Evolutionary conservation across 2,113 vertebrate genomes (phyloP).

Genomic region (Hoplias malabaricus): DNA sequence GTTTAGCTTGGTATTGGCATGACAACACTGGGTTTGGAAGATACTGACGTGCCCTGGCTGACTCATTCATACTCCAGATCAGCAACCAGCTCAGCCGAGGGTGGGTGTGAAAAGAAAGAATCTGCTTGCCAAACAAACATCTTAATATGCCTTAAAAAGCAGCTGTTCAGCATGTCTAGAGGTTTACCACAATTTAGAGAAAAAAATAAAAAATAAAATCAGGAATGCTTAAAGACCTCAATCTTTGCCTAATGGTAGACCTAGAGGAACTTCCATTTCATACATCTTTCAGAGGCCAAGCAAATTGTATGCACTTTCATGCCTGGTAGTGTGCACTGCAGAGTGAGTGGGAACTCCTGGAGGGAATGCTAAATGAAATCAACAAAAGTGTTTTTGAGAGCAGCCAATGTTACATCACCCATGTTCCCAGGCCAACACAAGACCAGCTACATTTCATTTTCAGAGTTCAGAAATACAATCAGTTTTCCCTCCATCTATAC

Average conservation of each 20-base stretch:
- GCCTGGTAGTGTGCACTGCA: background rate
- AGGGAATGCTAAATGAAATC: slow-evolving; percentile 15
- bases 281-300: background rate
- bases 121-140: background rate
- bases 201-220: background rate
- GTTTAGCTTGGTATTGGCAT: slow-evolving; percentile 25
- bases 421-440: background rate
- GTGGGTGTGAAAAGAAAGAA: background rate
- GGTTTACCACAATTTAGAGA: background rate
- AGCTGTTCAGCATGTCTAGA: background rate
- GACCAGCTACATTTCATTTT: background rate
- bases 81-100: slow-evolving; percentile 11
- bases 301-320: background rate
- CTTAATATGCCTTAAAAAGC: background rate
- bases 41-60: slow-evolving; percentile 6
- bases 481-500: background rate
- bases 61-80: slow-evolving; percentile 17
- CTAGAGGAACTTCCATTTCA: background rate
- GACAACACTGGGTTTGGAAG: slow-evolving; percentile 50
- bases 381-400: slow-evolving; percentile 1
- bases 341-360: background rate
- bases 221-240: background rate
- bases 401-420: background rate
- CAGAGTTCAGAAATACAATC: background rate
- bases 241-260: background rate